phyloP scores from a whole-genome alignment of 2,888 invertebrate species.

The Didymodactylos carnosus region DNA sequence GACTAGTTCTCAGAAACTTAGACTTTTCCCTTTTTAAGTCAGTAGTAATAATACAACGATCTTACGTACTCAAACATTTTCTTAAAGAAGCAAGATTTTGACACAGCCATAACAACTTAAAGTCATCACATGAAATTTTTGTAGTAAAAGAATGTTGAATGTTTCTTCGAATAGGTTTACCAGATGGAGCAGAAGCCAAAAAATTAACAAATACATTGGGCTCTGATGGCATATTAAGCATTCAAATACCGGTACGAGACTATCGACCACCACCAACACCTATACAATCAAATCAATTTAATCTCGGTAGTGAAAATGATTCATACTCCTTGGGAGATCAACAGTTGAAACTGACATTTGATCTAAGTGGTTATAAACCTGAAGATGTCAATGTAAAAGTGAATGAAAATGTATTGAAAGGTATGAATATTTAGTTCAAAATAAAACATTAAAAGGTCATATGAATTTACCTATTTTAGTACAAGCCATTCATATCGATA shows the following conservation, averaged over 20 bases:
- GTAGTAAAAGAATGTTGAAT: too few relatives aligned
- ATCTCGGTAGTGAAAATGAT: neutral
- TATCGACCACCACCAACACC: slow-evolving; percentile 8
- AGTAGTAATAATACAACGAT: too few relatives aligned
- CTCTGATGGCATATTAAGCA: slow-evolving; percentile 6
- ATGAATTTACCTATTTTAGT: too few relatives aligned
- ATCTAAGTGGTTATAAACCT: slow-evolving; percentile 14
- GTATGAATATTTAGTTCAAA: too few relatives aligned
- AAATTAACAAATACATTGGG: slow-evolving; percentile 9
- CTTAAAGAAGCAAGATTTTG: too few relatives aligned
- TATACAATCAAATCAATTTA: slow-evolving; percentile 2
- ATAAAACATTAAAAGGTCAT: too few relatives aligned
- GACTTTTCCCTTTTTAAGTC: too few relatives aligned
- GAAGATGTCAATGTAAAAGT: slow-evolving; percentile 14
- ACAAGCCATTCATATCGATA: slow-evolving; percentile 11
- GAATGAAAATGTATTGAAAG: slow-evolving; percentile 11
- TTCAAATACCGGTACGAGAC: slow-evolving; percentile 7
- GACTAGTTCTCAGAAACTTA: too few relatives aligned
- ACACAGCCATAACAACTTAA: too few relatives aligned
- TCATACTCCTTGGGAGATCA: neutral
- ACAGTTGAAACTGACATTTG: slow-evolving; percentile 9
- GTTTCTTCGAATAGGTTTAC: neutral
- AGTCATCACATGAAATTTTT: too few relatives aligned
- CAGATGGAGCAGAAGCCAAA: slow-evolving; percentile 8
- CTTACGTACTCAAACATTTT: too few relatives aligned